Percentiles rank a stretch among this genome's conserved stretches.
Evolutionary conservation across 2,797 vertebrate species (phyloP).

Genomic region (Thunnus albacares): DNA sequence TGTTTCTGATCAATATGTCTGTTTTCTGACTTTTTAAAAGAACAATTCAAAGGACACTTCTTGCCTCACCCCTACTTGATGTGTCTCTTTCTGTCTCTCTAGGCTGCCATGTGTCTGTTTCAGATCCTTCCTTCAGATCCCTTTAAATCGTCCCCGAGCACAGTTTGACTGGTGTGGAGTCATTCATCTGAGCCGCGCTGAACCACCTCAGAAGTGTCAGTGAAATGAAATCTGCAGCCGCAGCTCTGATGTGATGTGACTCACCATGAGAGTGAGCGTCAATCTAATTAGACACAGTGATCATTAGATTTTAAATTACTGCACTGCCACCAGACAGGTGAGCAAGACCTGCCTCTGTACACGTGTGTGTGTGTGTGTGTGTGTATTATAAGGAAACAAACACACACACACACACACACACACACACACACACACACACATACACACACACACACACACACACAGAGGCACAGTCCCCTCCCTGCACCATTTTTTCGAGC

Average conservation of each 20-base stretch:
- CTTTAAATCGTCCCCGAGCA: slow-evolving; percentile 12
- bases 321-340: slow-evolving; percentile 33
- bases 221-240: slow-evolving; percentile 38
- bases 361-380: slow-evolving; percentile 11
- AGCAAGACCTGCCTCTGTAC: slow-evolving; percentile 11
- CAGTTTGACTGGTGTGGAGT: slow-evolving; percentile 12
- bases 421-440: slow-evolving; percentile 20
- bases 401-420: slow-evolving; percentile 17
- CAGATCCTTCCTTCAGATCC: slow-evolving; percentile 11
- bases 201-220: slow-evolving; percentile 20
- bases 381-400: slow-evolving; percentile 1
- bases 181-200: slow-evolving; percentile 18
- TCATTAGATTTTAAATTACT: slow-evolving; percentile 45
- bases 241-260: slow-evolving; percentile 32
- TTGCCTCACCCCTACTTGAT: neutral
- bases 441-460: neutral
- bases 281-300: slow-evolving; percentile 46
- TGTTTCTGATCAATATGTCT: slow-evolving; percentile 1
- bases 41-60: neutral
- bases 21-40: slow-evolving; percentile 4
- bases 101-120: slow-evolving; percentile 6
- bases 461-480: slow-evolving; percentile 26
- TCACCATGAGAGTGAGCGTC: slow-evolving; percentile 15
- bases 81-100: neutral
- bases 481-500: slow-evolving; percentile 58